phyloP scores from a whole-genome alignment of 2,888 invertebrate genomes.

The Acrobasis consociella region DNA sequence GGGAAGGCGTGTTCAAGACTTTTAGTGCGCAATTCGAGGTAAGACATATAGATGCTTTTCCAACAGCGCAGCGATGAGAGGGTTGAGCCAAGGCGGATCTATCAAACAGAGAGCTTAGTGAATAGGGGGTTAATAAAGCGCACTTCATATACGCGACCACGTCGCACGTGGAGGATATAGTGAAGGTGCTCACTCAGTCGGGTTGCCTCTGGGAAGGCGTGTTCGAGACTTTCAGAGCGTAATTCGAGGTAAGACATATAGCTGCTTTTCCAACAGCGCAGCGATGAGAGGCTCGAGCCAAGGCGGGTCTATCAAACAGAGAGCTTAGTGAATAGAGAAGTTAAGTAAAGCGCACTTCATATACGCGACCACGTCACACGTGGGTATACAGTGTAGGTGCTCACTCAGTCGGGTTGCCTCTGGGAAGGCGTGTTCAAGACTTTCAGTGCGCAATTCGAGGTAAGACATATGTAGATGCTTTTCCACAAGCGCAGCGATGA shows the following conservation, averaged over 20 bases:
- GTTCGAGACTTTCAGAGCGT: slow-evolving; percentile 93
- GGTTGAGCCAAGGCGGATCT: no score
- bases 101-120: no score
- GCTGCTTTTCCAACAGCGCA: no score
- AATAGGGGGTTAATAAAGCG: slow-evolving; percentile 50
- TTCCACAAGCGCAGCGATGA: no score
- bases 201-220: slow-evolving; percentile 94
- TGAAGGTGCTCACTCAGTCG: slow-evolving; percentile 91
- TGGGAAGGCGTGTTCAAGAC: slow-evolving; percentile 96
- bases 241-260: no score
- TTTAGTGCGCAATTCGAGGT: slow-evolving; percentile 94
- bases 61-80: no score
- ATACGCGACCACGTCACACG: slow-evolving; percentile 93
- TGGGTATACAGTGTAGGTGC: slow-evolving; percentile 92
- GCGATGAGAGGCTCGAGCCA: no score
- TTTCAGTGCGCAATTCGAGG: slow-evolving; percentile 94
- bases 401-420: slow-evolving; percentile 91
- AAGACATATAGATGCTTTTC: no score
- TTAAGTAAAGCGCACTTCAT: slow-evolving; percentile 86
- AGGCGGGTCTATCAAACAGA: no score
- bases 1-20: slow-evolving; percentile 95
- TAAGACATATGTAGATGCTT: no score
- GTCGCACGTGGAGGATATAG: slow-evolving; percentile 92
- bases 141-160: slow-evolving; percentile 95
- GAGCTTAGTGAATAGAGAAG: no score